Evolutionary conservation across 2,888 invertebrate species (phyloP).

Genomic region (Apeira syringaria): DNA sequence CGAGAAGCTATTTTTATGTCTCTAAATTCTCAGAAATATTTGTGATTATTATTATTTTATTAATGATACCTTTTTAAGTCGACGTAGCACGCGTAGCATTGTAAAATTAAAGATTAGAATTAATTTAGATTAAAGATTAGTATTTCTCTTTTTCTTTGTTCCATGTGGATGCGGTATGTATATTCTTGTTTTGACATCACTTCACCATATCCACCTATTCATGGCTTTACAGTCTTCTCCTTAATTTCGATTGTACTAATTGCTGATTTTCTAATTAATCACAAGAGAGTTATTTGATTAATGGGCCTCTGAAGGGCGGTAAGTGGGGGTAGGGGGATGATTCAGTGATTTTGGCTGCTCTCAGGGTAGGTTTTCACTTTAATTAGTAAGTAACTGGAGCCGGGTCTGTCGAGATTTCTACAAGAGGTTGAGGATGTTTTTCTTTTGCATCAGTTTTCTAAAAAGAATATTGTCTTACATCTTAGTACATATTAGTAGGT

Average conservation of each 20-base stretch:
- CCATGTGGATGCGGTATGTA: no score
- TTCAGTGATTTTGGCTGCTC: conserved; percentile 57
- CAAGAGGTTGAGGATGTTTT: conserved; percentile 15
- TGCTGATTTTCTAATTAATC: conserved; percentile 81
- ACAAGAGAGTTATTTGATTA: conserved; percentile 77
- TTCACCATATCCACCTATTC: conserved; percentile 1
- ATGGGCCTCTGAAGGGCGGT: conserved; percentile 59
- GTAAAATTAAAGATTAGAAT: no score
- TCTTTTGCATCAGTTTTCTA: no score
- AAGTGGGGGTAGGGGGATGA: conserved; percentile 43
- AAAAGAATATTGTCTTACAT: no score
- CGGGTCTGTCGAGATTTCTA: conserved; percentile 30
- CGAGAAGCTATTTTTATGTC: no score
- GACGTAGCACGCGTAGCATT: no score
- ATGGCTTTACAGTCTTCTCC: conserved; percentile 20
- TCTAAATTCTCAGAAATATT: no score
- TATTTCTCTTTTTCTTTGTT: no score
- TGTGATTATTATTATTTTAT: no score
- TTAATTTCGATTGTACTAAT: conserved; percentile 70
- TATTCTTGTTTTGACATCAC: background rate
- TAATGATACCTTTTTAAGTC: no score
- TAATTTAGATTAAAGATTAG: no score
- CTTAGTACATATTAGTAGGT: no score
- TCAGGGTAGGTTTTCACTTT: conserved; percentile 55
- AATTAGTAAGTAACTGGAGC: conserved; percentile 63